Evolutionary conservation across 37 sponge, comb jelly and placozoan species (phyloP), one percentile per base, ranked within the genome.

Genomic region (Ianthella basta): DNA sequence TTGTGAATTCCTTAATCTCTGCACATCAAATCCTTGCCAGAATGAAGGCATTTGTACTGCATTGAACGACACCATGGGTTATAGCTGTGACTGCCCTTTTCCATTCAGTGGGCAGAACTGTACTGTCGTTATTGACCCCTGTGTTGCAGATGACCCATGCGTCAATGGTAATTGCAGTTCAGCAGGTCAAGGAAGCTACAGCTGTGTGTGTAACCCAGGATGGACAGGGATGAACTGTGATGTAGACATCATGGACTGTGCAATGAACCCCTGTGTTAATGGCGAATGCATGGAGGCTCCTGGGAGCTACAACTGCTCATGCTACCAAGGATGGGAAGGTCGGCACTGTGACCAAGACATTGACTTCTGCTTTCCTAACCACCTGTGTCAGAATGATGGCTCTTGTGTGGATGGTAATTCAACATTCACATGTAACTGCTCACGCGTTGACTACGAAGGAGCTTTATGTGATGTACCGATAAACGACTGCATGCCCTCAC

Each of bases 381-480:
- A 75, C 25, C 15, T 44, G 14, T 75, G 78, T 40, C 32, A 69
- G 60, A 56, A 79, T 20, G 39, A 39, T 56, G 35, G 57, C 23
- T 33, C 20, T 73, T 54, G 50, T 38, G 30, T 34, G 4, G 81
- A 89, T 80, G 81, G 81, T 3, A 80, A 69, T 81, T 36, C 38
- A 0, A 79, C 61, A 30, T 91, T 74, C 81, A 54, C 80, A 3
- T 91, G 91, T 73, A 24, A 39, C 41, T 91, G 91, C 67, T 84
- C 25, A 64, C 21, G 29, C 63, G 83, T 65, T 53, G 90, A 79
- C 1, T 89, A 63, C 38, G 38, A 66, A 0, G 90, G 93, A 29
- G 44, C 35, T 0, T 23, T 27, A 0, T 92, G 92, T 77, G 79
- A 81, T 33, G 66, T 29, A 3, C 35, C 61, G 55, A 29, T 86